phyloP scores from a whole-genome alignment of 2,113 vertebrate genomes.

The Pao palembangensis region DNA sequence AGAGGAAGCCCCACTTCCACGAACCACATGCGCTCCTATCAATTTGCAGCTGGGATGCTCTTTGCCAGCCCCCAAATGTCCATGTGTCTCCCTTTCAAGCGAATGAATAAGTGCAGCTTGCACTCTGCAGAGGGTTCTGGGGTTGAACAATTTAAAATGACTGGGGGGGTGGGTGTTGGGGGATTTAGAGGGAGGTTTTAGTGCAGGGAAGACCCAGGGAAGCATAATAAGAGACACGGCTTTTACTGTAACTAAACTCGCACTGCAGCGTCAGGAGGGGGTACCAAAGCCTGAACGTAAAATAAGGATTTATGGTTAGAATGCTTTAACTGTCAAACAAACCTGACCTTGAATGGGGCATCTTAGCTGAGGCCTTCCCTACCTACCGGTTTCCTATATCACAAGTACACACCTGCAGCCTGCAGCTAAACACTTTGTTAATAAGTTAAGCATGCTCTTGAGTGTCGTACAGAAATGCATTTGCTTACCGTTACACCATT shows the following conservation, averaged over 20 bases:
- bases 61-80: conserved; percentile 57
- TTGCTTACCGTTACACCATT: conserved; percentile 81
- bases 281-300: not conserved
- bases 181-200: conserved; percentile 19
- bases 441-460: too few species aligned
- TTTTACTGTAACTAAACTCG: too few species aligned
- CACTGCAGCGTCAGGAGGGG: not conserved
- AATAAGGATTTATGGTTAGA: not conserved
- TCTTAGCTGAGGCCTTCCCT: conserved; percentile 11
- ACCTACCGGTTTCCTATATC: conserved; percentile 1
- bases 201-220: conserved; percentile 27
- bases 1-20: conserved; percentile 66
- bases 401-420: not conserved
- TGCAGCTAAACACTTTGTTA: too few species aligned
- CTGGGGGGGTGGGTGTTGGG: conserved; percentile 25
- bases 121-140: conserved; percentile 50
- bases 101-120: conserved; percentile 66
- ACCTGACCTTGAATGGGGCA: conserved; percentile 33
- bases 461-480: conserved; percentile 1
- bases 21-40: conserved; percentile 55
- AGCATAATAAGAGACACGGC: conserved; percentile 13
- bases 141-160: conserved; percentile 43
- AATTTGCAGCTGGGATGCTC: conserved; percentile 55
- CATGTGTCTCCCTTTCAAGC: conserved; percentile 55
- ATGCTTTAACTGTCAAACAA: conserved; percentile 13